These are phyloP conservation scores for Rhipidura dahli DNA, from an alignment of 2,113 vertebrate genomes.

Conservation along the genomic window DNA sequence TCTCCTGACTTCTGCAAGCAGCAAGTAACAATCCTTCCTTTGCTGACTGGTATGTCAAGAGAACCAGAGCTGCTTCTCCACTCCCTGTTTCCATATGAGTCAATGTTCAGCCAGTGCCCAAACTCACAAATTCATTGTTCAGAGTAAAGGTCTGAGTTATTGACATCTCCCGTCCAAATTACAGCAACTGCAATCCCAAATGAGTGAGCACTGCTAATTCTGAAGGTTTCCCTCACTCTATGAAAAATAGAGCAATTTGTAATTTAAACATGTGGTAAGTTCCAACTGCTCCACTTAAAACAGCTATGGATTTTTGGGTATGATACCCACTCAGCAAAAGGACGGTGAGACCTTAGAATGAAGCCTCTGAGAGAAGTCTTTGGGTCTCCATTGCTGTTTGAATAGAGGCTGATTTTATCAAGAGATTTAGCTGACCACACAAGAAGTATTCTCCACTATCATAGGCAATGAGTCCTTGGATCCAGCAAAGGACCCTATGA, in stretches of 20 bases:
- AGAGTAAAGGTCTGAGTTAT: background rate
- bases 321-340: background rate
- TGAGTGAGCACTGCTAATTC: background rate
- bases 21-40: background rate
- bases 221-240: background rate
- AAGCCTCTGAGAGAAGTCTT: background rate
- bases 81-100: background rate
- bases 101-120: background rate
- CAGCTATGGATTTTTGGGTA: background rate
- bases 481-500: background rate
- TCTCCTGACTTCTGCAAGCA: background rate
- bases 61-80: background rate
- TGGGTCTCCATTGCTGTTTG: background rate
- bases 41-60: background rate
- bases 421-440: background rate
- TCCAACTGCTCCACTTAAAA: background rate
- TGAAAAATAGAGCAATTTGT: background rate
- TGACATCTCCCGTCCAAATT: background rate
- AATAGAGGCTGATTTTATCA: background rate
- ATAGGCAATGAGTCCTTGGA: background rate
- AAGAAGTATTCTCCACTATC: background rate
- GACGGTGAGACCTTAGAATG: rapidly evolving
- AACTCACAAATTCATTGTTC: background rate
- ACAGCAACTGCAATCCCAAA: background rate
- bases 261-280: background rate